These are phyloP conservation scores for Eilema griseolum DNA, from an alignment of 2,888 invertebrate genomes.

Conservation along the genomic window DNA sequence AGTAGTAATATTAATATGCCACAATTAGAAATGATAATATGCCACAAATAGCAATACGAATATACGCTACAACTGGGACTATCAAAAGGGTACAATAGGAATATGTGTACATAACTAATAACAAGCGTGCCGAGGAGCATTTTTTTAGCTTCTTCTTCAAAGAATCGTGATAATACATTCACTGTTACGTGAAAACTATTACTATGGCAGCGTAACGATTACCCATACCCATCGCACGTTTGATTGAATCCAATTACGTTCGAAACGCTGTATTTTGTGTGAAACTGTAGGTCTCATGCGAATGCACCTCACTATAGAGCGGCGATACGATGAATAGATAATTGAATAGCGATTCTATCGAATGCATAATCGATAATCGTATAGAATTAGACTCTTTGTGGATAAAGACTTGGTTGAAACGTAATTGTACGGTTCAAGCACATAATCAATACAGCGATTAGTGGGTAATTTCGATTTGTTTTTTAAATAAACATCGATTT, in stretches of 20 bases:
- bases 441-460: not conserved
- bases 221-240: conserved; percentile 25
- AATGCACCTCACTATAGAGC: conserved; percentile 5
- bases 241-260: conserved; percentile 28
- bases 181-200: conserved; percentile 7
- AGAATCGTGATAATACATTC: conserved; percentile 15
- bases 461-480: not conserved
- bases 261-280: conserved; percentile 25
- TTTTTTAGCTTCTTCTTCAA: not conserved
- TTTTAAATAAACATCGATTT: not conserved
- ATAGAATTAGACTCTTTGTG: not conserved
- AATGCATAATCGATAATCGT: conserved; percentile 14
- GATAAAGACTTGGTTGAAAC: conserved; percentile 10
- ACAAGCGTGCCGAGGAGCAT: not conserved
- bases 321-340: conserved; percentile 16
- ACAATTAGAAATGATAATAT: not conserved
- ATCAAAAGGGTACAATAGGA: not conserved
- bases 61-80: not conserved
- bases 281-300: conserved; percentile 9
- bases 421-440: conserved; percentile 1
- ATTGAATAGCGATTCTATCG: conserved; percentile 12
- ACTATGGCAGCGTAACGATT: not conserved
- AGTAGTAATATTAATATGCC: not conserved
- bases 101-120: too few species aligned
- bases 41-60: not conserved